Conservation (phyloP, 1,140 invertebrate genomes). For the Telenomus remus region DNA sequence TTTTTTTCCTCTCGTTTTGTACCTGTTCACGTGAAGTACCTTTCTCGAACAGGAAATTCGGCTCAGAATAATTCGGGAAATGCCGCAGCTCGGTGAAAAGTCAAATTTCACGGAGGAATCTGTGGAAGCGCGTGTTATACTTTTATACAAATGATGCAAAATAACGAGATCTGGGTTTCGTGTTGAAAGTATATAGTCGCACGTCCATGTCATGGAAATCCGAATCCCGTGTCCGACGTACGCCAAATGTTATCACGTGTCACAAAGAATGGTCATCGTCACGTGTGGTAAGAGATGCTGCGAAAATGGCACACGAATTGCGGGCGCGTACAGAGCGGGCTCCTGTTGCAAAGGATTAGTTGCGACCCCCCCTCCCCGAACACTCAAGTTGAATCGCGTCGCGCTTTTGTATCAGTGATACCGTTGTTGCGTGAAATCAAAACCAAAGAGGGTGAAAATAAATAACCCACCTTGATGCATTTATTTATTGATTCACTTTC, state of each 20-base stretch:
- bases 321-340: slow-evolving; percentile 13
- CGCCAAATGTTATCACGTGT: slow-evolving; percentile 52
- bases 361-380: slow-evolving; percentile 15
- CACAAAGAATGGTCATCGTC: slow-evolving; percentile 52
- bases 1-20: too few relatives aligned
- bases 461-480: slow-evolving; percentile 15
- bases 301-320: slow-evolving; percentile 44
- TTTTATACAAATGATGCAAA: too few relatives aligned
- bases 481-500: slow-evolving; percentile 28
- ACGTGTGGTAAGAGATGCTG: slow-evolving; percentile 29
- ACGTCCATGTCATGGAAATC: slow-evolving; percentile 4
- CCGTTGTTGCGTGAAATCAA: slow-evolving; percentile 56
- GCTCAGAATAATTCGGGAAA: too few relatives aligned
- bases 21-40: too few relatives aligned
- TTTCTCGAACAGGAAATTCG: too few relatives aligned
- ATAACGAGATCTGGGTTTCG: too few relatives aligned
- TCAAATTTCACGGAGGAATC: too few relatives aligned
- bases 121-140: too few relatives aligned
- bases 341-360: slow-evolving; percentile 53
- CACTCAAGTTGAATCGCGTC: slow-evolving; percentile 21
- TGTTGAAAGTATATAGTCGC: too few relatives aligned
- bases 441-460: slow-evolving; percentile 50
- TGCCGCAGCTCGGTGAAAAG: too few relatives aligned
- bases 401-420: slow-evolving; percentile 45
- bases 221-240: slow-evolving; percentile 25